Conservation (phyloP, 2,888 invertebrate species). For the Latrodectus hesperus region DNA sequence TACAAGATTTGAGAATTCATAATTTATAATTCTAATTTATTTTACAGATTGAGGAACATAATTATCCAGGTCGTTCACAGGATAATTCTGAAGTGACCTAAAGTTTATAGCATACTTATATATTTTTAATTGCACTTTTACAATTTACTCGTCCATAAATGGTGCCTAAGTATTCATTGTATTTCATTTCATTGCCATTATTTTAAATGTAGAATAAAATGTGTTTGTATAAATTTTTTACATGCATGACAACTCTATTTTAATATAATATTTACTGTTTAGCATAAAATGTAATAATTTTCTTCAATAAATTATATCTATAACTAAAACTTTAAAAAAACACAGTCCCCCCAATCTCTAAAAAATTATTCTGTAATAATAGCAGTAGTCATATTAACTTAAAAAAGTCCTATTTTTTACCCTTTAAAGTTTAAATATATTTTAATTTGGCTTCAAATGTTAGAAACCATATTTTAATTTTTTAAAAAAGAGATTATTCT, state of each 20-base stretch:
- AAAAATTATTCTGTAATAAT: too few species aligned
- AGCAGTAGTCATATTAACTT: too few species aligned
- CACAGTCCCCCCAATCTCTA: too few species aligned
- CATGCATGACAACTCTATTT: neutral
- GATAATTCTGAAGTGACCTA: conserved; percentile 19
- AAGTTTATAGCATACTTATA: neutral
- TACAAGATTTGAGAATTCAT: neutral
- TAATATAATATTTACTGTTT: too few species aligned
- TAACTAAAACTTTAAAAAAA: too few species aligned
- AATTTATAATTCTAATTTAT: neutral
- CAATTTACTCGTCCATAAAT: neutral
- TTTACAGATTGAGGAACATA: conserved; percentile 45
- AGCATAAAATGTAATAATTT: too few species aligned
- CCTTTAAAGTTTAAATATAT: too few species aligned
- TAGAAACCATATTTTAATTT: too few species aligned
- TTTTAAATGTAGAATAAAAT: neutral
- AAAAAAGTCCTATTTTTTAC: too few species aligned
- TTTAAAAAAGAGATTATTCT: too few species aligned
- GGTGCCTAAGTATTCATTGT: neutral
- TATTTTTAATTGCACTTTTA: conserved; percentile 2
- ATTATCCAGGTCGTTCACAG: conserved; percentile 35
- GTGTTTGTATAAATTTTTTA: neutral
- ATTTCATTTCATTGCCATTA: neutral
- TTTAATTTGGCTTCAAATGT: too few species aligned
- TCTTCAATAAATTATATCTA: too few species aligned